These are phyloP conservation scores for Pilophorus perplexus DNA, from an alignment of 2,888 invertebrate genomes.

Conservation along the genomic window DNA sequence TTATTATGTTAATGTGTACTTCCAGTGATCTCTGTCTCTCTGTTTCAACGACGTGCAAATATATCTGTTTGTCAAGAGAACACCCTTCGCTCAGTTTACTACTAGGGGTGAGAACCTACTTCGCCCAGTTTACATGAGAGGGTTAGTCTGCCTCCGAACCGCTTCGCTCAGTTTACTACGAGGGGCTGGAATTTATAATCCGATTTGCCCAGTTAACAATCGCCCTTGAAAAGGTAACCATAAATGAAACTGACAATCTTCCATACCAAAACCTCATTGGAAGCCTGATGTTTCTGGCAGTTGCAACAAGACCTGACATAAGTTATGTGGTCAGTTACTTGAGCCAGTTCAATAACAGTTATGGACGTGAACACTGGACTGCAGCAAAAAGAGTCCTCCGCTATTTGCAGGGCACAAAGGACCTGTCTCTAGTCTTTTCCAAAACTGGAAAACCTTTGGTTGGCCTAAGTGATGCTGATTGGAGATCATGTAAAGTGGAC, in stretches of 20 bases:
- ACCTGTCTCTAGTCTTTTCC: conserved; percentile 27
- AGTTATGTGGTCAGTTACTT: conserved; percentile 34
- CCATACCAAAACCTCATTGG: conserved; percentile 40
- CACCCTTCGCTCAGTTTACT: too few relatives aligned
- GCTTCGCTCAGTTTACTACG: too few relatives aligned
- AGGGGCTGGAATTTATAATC: too few relatives aligned
- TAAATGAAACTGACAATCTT: conserved; percentile 2
- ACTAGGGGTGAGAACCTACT: too few relatives aligned
- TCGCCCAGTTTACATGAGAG: too few relatives aligned
- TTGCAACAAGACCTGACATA: conserved; percentile 38
- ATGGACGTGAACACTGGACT: conserved; percentile 35
- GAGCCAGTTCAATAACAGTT: conserved; percentile 36
- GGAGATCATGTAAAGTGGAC: conserved; percentile 29
- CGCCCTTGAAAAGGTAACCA: conserved; percentile 18
- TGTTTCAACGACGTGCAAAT: too few relatives aligned
- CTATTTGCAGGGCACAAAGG: conserved; percentile 37
- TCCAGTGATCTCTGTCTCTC: too few relatives aligned
- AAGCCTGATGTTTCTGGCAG: conserved; percentile 25
- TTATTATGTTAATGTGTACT: too few relatives aligned
- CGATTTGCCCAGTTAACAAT: too few relatives aligned
- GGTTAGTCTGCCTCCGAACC: too few relatives aligned
- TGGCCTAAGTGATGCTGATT: conserved; percentile 39
- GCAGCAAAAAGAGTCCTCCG: conserved; percentile 43
- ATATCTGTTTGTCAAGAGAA: too few relatives aligned
- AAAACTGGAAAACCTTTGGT: conserved; percentile 24